Base-by-base conservation (phyloP, 2,113 vertebrate species). In the Sylvia atricapilla region DNA sequence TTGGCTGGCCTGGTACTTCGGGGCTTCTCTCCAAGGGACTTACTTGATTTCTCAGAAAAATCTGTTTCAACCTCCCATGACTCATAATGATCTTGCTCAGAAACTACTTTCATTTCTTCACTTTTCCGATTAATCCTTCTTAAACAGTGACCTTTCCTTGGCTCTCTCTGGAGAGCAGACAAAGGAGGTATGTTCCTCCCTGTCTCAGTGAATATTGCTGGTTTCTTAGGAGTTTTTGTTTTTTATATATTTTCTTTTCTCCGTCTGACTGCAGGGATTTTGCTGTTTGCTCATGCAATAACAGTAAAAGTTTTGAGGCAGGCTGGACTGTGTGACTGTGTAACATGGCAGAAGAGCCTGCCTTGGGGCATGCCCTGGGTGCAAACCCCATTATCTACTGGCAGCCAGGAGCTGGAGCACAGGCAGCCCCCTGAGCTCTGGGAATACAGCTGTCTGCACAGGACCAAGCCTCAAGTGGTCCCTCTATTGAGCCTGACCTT, bases 91-190 rank as follows among this genome's bases (percentile, higher is more conserved):
- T 79, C 74, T 85, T 72, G 17, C 62, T 85, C 28, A 84, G 24
- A 79, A 93, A 35, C 43, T 44, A 16, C 33, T 80, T 89, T 55
- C 12, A 50, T 89, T 75, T 68, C 22, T 93, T 89, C 37, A 52
- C 11, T 81, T 72, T 76, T 55, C 59, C 58, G 41, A 15, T 87
- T 93, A 96, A 94, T 90, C 78, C 44, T 74, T 91, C 82, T 96
- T 90, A 73, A 95, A 56, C 15, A n/a, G 37, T 60, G 31, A 84
- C 46, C 41, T 85, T 90, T 93, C 28, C 49, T 82, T 50, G 8
- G 27, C 27, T 91, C 5, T 41, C 30, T 19, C 31, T 52, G 58
- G 74, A n/a, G 28, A 74, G 41, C 2, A 0, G 49, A 33, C 28
- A 1, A 2, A 63, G 31, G 28, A 24, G 22, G 15, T 14, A 15